Evolutionary conservation across 2,888 invertebrate species (phyloP).

Genomic region (Zhengitettix transpicula): DNA sequence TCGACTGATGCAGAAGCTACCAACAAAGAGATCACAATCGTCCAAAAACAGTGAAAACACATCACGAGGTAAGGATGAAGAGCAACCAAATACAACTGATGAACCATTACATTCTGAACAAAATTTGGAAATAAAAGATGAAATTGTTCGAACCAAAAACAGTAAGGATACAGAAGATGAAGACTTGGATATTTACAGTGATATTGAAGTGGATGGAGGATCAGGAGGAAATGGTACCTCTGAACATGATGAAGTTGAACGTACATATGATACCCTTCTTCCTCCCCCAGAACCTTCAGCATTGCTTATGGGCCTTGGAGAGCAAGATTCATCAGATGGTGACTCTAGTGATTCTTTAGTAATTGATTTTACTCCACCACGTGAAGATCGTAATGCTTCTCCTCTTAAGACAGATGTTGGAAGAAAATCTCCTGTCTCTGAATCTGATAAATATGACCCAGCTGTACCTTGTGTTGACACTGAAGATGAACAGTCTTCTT

Average conservation of each 20-base stretch:
- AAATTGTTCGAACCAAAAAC: too few relatives aligned
- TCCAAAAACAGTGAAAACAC: conserved; percentile 10
- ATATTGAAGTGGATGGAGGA: conserved; percentile 30
- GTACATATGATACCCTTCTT: conserved; percentile 12
- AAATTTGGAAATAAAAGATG: too few relatives aligned
- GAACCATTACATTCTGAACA: not conserved
- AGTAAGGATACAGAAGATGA: conserved; percentile 17
- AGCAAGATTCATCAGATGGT: conserved; percentile 29
- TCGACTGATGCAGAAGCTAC: conserved; percentile 12
- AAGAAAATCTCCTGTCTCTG: not conserved
- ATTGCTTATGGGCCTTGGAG: conserved; percentile 21
- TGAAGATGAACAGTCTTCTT: conserved; percentile 17
- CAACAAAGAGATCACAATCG: conserved; percentile 3
- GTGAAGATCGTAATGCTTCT: conserved; percentile 11
- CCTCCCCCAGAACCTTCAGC: conserved; percentile 16
- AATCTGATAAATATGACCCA: conserved; percentile 35
- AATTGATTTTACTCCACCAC: conserved; percentile 27
- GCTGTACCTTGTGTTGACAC: conserved; percentile 31
- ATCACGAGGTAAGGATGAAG: conserved; percentile 8
- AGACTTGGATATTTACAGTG: conserved; percentile 44
- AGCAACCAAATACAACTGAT: not conserved
- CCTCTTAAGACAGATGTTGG: not conserved
- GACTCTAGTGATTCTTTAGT: conserved; percentile 38
- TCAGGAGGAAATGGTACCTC: conserved; percentile 1
- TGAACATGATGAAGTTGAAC: conserved; percentile 3